Base-by-base conservation (phyloP, 2,888 invertebrate genomes). In the Nemurella pictetii region DNA sequence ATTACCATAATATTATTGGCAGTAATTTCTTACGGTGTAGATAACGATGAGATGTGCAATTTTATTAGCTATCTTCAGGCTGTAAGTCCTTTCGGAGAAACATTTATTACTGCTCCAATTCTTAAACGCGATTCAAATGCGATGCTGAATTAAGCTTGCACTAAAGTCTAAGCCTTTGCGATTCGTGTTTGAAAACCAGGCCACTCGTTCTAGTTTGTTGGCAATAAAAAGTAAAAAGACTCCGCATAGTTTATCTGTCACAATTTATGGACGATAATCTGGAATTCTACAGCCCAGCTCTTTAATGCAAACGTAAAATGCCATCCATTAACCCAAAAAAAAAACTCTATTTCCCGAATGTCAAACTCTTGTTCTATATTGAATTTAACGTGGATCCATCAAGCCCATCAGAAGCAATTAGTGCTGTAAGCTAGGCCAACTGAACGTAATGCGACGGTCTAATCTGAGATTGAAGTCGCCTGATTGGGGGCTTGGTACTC, bases 331-430 rank as follows among this genome's bases (percentile, higher is more conserved):
- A 55, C 9, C 55, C 20, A 20, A 55, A 55, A 55, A 55, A 12
- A 55, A 55, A 3, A 12, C 55, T 55, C 20, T 55, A 15, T 55
- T 55, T 20, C 55, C 55, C 15, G 55, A 55, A 55, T 55, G 55
- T 55, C 55, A 55, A 55, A 55, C 55, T 55, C 55, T 55, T 55
- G 55, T 55, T 55, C 55, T 55, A 55, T 55, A 55, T 55, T 55
- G 15, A 55, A 55, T 55, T 55, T 55, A 20, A 55, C 20, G 55
- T 55, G 55, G 55, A 30, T 78, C 78, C 78, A 29, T 78, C 29
- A 78, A 30, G 78, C 1, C 30, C 28, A 78, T 78, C 78, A 28
- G 28, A 29, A 78, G n/a, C 78, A 78, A 78, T 78, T 78, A 78
- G 78, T 78, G 9, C 55, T 7, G 15, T 55, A 55, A 55, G 55